These are phyloP conservation scores for Drosophila merina DNA, from an alignment of 2,888 invertebrate genomes.

Conservation along the genomic window DNA sequence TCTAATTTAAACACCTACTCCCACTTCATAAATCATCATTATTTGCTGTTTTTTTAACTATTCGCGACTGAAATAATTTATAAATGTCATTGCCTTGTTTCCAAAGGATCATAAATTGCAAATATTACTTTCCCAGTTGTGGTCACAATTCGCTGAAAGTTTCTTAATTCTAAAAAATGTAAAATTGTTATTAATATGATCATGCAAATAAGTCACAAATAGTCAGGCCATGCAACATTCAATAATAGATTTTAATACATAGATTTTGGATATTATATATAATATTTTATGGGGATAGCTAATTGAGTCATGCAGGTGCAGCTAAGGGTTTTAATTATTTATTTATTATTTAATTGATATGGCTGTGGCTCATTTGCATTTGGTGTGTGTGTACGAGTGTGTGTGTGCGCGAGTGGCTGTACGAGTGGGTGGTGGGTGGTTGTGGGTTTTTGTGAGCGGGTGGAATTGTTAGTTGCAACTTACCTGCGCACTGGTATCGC, in stretches of 20 bases:
- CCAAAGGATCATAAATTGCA: slow-evolving; percentile 25
- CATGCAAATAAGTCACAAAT: slow-evolving; percentile 25
- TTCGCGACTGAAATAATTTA: slow-evolving; percentile 6
- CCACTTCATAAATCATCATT: slow-evolving; percentile 47
- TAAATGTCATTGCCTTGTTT: neutral
- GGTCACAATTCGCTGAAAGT: slow-evolving; percentile 59
- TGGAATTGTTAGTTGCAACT: slow-evolving; percentile 71
- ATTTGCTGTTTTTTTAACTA: slow-evolving; percentile 10
- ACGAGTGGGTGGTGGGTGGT: slow-evolving; percentile 4
- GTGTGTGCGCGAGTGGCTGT: slow-evolving; percentile 2
- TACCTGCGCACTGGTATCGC: slow-evolving; percentile 87
- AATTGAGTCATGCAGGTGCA: slow-evolving; percentile 25
- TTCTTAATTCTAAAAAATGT: slow-evolving; percentile 11
- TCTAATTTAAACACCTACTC: slow-evolving; percentile 26
- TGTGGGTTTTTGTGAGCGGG: slow-evolving; percentile 3
- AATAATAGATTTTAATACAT: slow-evolving; percentile 26
- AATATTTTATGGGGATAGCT: slow-evolving; percentile 7
- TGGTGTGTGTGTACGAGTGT: slow-evolving; percentile 5
- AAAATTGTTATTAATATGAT: slow-evolving; percentile 5
- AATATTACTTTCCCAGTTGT: slow-evolving; percentile 34
- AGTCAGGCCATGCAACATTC: slow-evolving; percentile 40
- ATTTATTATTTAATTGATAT: slow-evolving; percentile 8
- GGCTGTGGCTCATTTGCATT: slow-evolving; percentile 22
- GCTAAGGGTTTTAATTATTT: slow-evolving; percentile 8
- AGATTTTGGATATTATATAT: slow-evolving; percentile 7